Base-by-base conservation (phyloP, 2,113 vertebrate genomes). In the Paraplagusia blochii region DNA sequence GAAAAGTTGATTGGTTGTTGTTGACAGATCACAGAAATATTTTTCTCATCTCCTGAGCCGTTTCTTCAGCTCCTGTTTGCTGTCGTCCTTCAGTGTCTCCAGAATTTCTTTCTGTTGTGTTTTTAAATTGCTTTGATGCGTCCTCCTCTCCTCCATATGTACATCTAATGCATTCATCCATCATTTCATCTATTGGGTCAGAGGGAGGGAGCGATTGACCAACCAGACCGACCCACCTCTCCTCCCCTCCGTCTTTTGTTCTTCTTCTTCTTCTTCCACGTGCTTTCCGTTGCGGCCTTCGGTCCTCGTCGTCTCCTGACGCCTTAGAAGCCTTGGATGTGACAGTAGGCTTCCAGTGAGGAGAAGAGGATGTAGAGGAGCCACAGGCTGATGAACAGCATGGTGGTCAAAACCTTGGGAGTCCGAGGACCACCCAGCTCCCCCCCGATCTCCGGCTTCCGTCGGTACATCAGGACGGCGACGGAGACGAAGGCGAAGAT, bases 281-380 rank as follows among this genome's bases (percentile, higher is more conserved):
- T 50, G 71, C 54, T 70, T 72, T 14, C 39, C 6, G 22, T 29
- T 6, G 22, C 6, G 22, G 22, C 22, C 22, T 2, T 29, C 22
- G 22, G 22, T 2, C 54, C 63, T 61, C 35, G 3, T 65, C 51
- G 19, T 49, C 57, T 71, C 14, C 46, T 1, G 13, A 40, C 38
- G 11, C 49, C 90, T 92, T 93, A 98, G 94, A 98, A 98, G 90
- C 93, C 95, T 81, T 90, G 87, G 93, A 98, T 95, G 93, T 99
- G 96, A 93, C 97, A 99, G 90, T 99, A 99, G 87, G 95, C 96
- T 92, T 99, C 97, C 91, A 99, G 92, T 69, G 96, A 98, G 82
- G 96, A 98, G 93, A 98, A 97, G 80, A 98, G 92, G 91, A 99
- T 99, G 92, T 99, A 99, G 90, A 99, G 90, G 75, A 99, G 92